Conservation (phyloP, 1,140 invertebrate species). For the Asobara japonica region DNA sequence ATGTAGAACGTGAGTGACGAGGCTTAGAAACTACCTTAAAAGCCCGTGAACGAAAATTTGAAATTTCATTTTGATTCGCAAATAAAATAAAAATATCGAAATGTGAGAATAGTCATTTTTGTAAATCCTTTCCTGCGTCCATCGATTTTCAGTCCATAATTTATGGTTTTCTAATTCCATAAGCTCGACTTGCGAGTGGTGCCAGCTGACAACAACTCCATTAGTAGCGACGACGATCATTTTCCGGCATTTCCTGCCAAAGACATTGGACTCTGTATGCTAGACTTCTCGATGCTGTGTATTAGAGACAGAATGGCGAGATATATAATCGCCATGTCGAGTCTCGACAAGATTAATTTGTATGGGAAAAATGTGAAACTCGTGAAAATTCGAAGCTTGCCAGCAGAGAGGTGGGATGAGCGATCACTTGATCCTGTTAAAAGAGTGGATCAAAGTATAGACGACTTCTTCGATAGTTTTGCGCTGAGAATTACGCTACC, state of each 20-base stretch:
- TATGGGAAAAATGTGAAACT: conserved; percentile 67
- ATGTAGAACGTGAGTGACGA: too few species aligned
- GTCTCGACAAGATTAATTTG: conserved; percentile 65
- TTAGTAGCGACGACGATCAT: conserved; percentile 38
- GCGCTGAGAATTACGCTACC: conserved; percentile 62
- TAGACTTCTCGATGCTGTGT: conserved; percentile 66
- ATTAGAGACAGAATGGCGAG: conserved; percentile 65
- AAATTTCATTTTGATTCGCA: too few species aligned
- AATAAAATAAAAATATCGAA: too few species aligned
- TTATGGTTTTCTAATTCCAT: too few species aligned
- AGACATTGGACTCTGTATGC: conserved; percentile 55
- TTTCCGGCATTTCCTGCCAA: conserved; percentile 56
- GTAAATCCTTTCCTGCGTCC: too few species aligned
- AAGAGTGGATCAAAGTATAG: conserved; percentile 65
- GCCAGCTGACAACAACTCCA: conserved; percentile 39
- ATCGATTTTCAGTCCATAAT: too few species aligned
- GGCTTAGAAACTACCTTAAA: too few species aligned
- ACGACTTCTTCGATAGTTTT: conserved; percentile 69
- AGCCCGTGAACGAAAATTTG: too few species aligned
- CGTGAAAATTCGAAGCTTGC: conserved; percentile 54
- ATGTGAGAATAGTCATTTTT: too few species aligned
- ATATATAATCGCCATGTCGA: conserved; percentile 65
- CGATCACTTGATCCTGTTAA: conserved; percentile 49
- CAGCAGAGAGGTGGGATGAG: conserved; percentile 27
- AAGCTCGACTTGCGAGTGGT: conserved; percentile 55